Percentiles rank a stretch among this genome's conserved stretches.
Conservation (phyloP, 2,113 vertebrate species). For the Xenopus tropicalis region UCB_Xtro_10.0 CM004447.2:36785501-36786000, state of each 20-base stretch:
- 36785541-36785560: no score
- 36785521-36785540: no score
- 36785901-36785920: neutral
- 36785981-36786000: neutral
- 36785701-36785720: constrained; percentile 80
- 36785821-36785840: constrained; percentile 48
- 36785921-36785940: neutral
- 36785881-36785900: constrained; percentile 47
- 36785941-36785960: neutral
- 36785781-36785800: constrained; percentile 45
- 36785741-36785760: constrained; percentile 67
- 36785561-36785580: no score
- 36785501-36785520: no score
- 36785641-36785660: neutral
- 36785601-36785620: constrained; percentile 27
- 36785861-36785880: constrained; percentile 52
- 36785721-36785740: constrained; percentile 74
- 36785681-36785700: constrained; percentile 58
- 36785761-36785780: constrained; percentile 49
- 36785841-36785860: constrained; percentile 51
- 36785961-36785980: neutral
- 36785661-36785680: neutral
- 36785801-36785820: constrained; percentile 51
- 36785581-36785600: no score
- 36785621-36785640: neutral